phyloP scores from a whole-genome alignment of 1,140 invertebrate genomes.

The Babylonia areolata region DNA sequence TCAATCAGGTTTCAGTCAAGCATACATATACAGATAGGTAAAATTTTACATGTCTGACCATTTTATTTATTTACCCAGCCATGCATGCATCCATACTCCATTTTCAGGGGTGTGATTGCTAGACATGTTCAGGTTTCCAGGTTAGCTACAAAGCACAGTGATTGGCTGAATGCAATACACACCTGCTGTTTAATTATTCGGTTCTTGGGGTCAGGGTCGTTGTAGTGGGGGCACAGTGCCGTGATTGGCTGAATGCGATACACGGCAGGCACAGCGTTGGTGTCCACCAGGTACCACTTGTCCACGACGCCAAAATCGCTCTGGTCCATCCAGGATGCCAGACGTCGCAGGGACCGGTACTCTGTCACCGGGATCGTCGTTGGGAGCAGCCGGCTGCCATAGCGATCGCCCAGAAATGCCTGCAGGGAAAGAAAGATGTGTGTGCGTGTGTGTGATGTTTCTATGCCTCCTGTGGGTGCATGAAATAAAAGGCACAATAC shows the following conservation, averaged over 20 bases:
- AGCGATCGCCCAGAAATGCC: slow-evolving; percentile 65
- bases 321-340: slow-evolving; percentile 53
- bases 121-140: too few relatives aligned
- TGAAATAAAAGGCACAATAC: not conserved
- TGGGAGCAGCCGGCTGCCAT: slow-evolving; percentile 62
- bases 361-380: slow-evolving; percentile 54
- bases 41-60: too few relatives aligned
- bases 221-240: slow-evolving; percentile 49
- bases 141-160: too few relatives aligned
- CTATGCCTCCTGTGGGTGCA: not conserved
- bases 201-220: slow-evolving; percentile 47
- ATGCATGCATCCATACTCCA: too few relatives aligned
- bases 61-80: too few relatives aligned
- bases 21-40: too few relatives aligned
- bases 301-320: slow-evolving; percentile 87
- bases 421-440: slow-evolving; percentile 35
- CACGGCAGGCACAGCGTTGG: slow-evolving; percentile 91
- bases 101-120: too few relatives aligned
- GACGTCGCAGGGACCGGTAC: slow-evolving; percentile 52
- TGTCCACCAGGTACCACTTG: slow-evolving; percentile 97
- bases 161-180: too few relatives aligned
- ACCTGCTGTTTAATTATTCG: slow-evolving; percentile 27
- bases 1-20: too few relatives aligned
- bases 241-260: slow-evolving; percentile 85
- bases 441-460: too few relatives aligned